Conservation (phyloP, 1,140 invertebrate species). For the Mya arenaria region DNA sequence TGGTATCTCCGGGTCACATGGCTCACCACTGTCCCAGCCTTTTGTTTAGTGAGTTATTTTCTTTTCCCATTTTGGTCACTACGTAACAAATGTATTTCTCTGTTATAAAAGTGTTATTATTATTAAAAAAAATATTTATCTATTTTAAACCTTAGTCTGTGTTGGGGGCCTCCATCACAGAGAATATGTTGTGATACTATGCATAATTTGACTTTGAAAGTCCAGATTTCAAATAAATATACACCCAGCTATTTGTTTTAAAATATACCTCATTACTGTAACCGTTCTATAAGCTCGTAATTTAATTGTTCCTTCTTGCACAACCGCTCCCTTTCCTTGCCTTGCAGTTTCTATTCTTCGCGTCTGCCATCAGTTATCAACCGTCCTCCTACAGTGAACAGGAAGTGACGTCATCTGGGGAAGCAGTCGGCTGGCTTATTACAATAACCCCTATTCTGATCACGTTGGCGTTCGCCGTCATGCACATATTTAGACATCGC, state of each 20-base stretch:
- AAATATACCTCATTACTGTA: neutral
- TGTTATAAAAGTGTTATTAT: neutral
- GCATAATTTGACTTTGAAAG: no score
- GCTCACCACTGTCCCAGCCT: neutral
- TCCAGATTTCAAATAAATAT: neutral
- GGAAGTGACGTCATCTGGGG: neutral
- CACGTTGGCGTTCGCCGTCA: neutral
- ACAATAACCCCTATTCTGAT: slow-evolving; percentile 13
- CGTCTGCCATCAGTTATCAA: slow-evolving; percentile 21
- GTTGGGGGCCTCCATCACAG: neutral
- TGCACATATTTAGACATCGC: neutral
- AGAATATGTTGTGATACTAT: neutral
- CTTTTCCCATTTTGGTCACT: neutral
- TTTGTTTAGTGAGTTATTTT: neutral
- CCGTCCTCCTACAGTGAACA: neutral
- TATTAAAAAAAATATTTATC: neutral
- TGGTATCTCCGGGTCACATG: slow-evolving; percentile 1
- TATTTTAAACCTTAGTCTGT: neutral
- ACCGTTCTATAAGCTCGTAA: neutral
- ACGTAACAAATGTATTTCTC: neutral
- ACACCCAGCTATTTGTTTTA: neutral
- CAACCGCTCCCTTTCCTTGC: neutral
- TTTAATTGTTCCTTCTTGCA: neutral
- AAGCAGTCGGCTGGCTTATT: slow-evolving; percentile 3
- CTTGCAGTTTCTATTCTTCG: slow-evolving; percentile 34